Conservation (phyloP, 1,140 invertebrate genomes). For the Euwallacea fornicatus region DNA sequence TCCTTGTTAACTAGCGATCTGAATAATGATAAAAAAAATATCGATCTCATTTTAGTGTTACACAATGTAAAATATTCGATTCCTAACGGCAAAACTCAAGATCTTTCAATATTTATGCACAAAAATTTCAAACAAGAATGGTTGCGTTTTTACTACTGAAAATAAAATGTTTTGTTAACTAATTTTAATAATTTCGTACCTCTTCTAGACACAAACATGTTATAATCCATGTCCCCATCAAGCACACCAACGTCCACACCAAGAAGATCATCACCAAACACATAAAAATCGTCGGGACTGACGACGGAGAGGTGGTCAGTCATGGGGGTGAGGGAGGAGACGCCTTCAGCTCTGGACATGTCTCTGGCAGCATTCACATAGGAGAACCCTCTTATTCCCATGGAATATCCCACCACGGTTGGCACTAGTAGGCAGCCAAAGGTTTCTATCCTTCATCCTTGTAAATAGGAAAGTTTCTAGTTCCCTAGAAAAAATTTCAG, state of each 20-base stretch:
- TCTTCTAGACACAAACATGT: slow-evolving; percentile 34
- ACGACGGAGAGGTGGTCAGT: slow-evolving; percentile 33
- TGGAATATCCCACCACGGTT: slow-evolving; percentile 20
- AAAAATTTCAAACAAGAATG: no score
- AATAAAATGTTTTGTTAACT: no score
- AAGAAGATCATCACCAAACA: slow-evolving; percentile 38
- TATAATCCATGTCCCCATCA: slow-evolving; percentile 32
- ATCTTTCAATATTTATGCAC: not conserved
- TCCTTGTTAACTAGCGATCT: not conserved
- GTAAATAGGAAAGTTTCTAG: not conserved
- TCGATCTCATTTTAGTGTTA: no score
- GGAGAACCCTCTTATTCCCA: slow-evolving; percentile 29
- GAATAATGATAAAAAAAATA: no score
- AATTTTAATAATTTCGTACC: not conserved
- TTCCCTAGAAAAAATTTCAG: no score
- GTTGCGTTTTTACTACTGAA: no score
- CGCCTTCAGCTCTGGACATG: slow-evolving; percentile 30
- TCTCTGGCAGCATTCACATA: slow-evolving; percentile 33
- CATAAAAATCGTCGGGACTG: slow-evolving; percentile 12
- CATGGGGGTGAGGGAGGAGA: slow-evolving; percentile 26
- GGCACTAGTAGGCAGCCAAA: slow-evolving; percentile 23
- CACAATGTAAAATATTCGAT: no score
- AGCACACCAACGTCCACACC: slow-evolving; percentile 36
- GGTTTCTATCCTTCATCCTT: not conserved
- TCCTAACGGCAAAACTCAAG: no score